Base-by-base conservation (phyloP, 1,140 invertebrate genomes). In the Brachionus asplanchnoidis region DNA sequence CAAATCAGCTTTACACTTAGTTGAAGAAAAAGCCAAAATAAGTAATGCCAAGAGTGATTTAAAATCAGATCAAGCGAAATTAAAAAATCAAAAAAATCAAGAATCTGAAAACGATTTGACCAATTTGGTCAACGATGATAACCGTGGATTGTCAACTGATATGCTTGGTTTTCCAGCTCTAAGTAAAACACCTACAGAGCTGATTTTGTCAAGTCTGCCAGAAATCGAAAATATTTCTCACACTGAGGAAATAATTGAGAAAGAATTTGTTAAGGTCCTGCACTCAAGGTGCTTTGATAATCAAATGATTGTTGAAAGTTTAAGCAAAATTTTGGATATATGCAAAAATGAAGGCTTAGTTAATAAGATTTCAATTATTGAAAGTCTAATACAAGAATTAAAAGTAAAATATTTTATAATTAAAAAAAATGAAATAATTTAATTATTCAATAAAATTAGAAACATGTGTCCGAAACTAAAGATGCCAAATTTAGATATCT, bases 151-250 rank as follows among this genome's bases (percentile, higher is more conserved):
- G 11, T 40, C 79, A 12, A 82, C 79, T 11, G 79, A 82, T 56
- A 82, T 82, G 79, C 79, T 82, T 26, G 79, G 79, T 14, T 36
- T 82, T 28, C 73, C 73, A 6, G 42, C 73, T 28, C 20, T 50
- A 3, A 50, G 1, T 12, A 77, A 77, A 28, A 26, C 73, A 26
- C 73, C 73, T 4, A 46, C 42, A 23, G 73, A 77, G 12, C 12
- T 77, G 7, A 26, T 77, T 14, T 9, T 77, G 12, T 77, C 73
- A 46, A 77, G 73, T 77, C 28, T 77, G 17, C 44, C 73, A 28
- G 73, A 77, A 26, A 77, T 77, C 0, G 42, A 77, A 77, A 77
- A 50, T 36, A 77, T 77, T 4, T 36, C 73, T 4, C 23, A 77
- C 0, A 50, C 40, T n/a, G 73, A 77, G 17, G 73, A 77, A 77